Evolutionary conservation across 35 echinoderm and acorn worm species (phyloP), one percentile per base, ranked within the genome.

Genomic region (Apostichopus parvimensis): DNA sequence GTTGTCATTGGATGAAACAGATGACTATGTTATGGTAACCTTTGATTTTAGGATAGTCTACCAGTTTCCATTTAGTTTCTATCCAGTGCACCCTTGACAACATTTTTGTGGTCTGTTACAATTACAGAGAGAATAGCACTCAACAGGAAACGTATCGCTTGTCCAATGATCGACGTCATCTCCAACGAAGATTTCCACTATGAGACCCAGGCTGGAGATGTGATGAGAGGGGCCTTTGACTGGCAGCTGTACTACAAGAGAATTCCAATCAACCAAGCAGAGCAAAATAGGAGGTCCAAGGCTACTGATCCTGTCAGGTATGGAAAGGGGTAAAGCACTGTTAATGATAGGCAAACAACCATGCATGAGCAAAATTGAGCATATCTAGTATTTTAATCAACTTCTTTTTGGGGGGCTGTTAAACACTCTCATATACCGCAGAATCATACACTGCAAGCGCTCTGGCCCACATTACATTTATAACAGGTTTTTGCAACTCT

Each of bases 111-210:
- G 2, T 45, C 34, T 45, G 34, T 57, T 55, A 57, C 58, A 87
- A 34, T 73, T 45, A 57, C 87, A 99, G 97, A 99, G 53, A 91
- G 97, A 14, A 99, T 99, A 54, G 97, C 97, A 52, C 84, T 96
- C 5, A 99, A 99, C 86, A 93, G 78, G 45, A 86, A 90, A 7
- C 87, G 97, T 57, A 99, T 99, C 57, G 95, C 91, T 4, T 99
- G 97, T 80, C 97, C 97, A 0, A 99, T 99, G 97, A 99, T 99
- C 90, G 97, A 99, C 92, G 97, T 99, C 34, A 99, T 99, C 59
- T 90, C 95, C 54, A 99, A 99, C n/a, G 95, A 94, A 84, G 97
- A 99, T 53, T 99, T 94, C 82, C 97, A 99, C 66, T 99, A 99
- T 55, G 97, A 96, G 52, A 96, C 97, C 5, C 97, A 99, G 84